Evolutionary conservation across 2,888 invertebrate species (phyloP).

Genomic region (Cyclophora punctaria): DNA sequence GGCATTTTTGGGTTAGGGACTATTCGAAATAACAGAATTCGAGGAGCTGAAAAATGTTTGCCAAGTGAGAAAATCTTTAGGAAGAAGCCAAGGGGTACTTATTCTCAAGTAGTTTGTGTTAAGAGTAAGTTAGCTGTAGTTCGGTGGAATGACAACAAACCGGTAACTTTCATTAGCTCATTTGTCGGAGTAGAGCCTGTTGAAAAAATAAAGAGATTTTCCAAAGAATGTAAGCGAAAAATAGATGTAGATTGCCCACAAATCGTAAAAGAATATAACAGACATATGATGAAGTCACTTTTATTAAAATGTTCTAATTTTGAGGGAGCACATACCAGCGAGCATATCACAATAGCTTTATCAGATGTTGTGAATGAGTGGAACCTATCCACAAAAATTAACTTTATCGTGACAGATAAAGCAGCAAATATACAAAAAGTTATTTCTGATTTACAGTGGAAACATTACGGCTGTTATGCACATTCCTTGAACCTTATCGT

Average conservation of each 20-base stretch:
- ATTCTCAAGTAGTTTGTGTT: constrained; percentile 17
- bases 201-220: constrained; percentile 24
- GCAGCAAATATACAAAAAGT: no score
- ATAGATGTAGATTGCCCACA: constrained; percentile 18
- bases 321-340: no score
- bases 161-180: constrained; percentile 26
- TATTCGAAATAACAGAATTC: constrained; percentile 19
- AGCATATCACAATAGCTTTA: no score
- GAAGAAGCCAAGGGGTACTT: constrained; percentile 18
- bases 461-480: no score
- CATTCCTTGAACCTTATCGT: no score
- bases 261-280: constrained; percentile 7
- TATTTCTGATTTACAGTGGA: no score
- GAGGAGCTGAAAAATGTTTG: constrained; percentile 18
- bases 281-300: no score
- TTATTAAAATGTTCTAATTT: no score
- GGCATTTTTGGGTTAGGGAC: constrained; percentile 23
- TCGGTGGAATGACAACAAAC: constrained; percentile 32
- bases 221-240: constrained; percentile 18
- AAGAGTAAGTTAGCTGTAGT: constrained; percentile 19
- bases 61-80: constrained; percentile 18
- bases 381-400: no score
- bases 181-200: constrained; percentile 25
- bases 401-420: no score
- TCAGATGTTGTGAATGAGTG: no score